phyloP scores from a whole-genome alignment of 2,888 invertebrate species.

The Pomacea canaliculata region DNA sequence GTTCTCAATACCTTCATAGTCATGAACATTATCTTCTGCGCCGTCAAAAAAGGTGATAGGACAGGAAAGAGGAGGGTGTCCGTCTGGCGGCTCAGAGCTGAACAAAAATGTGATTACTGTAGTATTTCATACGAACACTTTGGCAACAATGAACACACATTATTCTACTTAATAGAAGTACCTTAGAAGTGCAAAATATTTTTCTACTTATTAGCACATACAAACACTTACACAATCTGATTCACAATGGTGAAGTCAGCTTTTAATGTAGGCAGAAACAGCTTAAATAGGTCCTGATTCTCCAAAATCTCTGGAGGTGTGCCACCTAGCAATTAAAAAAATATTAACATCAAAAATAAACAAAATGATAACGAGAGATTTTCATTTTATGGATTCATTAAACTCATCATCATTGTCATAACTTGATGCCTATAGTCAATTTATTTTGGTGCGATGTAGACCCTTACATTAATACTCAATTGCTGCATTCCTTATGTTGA shows the following conservation, averaged over 20 bases:
- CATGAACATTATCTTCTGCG: conserved; percentile 26
- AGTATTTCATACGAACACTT: no score
- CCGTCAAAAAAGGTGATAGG: conserved; percentile 35
- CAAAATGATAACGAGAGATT: no score
- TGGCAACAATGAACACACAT: no score
- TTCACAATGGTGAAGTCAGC: conserved; percentile 52
- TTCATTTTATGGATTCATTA: no score
- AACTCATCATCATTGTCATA: no score
- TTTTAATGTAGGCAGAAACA: conserved; percentile 49
- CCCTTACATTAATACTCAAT: no score
- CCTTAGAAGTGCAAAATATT: no score
- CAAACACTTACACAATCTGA: conserved; percentile 45
- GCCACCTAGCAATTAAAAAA: conserved; percentile 46
- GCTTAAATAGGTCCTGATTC: conserved; percentile 48
- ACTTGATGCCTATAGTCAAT: no score
- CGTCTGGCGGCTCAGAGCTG: conserved; percentile 30
- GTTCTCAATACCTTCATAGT: conserved; percentile 19
- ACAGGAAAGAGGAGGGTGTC: conserved; percentile 18
- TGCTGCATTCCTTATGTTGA: no score
- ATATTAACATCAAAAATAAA: not conserved
- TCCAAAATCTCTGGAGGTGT: conserved; percentile 54
- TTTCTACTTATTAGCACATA: no score
- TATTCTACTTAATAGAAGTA: no score
- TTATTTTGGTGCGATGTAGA: no score
- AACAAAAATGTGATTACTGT: not conserved